Conservation (phyloP, 2,113 vertebrate species). For the Terrapene triunguis region DNA sequence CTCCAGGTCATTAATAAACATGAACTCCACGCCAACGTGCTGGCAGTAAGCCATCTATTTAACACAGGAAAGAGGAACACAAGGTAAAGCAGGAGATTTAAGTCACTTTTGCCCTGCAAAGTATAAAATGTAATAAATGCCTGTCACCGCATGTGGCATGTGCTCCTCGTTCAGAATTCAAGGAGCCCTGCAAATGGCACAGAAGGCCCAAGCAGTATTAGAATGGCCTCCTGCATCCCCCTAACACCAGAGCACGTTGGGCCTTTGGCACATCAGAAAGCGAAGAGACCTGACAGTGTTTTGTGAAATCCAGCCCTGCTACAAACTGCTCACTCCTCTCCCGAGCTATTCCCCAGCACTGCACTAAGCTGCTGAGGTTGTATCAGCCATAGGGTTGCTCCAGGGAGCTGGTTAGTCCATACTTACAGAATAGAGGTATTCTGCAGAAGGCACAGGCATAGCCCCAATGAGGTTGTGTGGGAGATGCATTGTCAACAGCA, state of each 20-base stretch:
- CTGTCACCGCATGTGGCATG: fast-evolving
- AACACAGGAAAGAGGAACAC: not conserved
- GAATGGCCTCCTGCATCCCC: not conserved
- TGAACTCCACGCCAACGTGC: slow-evolving; percentile 96
- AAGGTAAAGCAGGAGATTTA: not conserved
- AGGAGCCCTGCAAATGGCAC: not conserved
- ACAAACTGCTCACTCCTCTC: not conserved
- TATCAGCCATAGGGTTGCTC: not conserved
- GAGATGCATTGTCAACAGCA: not conserved
- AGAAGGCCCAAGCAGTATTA: not conserved
- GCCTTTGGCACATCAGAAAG: not conserved
- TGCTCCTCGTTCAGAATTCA: not conserved
- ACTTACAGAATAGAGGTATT: not conserved
- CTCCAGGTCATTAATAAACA: slow-evolving; percentile 97
- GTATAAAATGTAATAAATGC: not conserved
- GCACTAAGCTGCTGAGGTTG: not conserved
- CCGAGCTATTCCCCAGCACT: not conserved
- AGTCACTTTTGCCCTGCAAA: not conserved
- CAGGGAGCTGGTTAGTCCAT: not conserved
- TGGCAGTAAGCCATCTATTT: slow-evolving; percentile 92
- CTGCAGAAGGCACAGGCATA: not conserved
- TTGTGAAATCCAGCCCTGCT: not conserved
- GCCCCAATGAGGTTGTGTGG: not conserved
- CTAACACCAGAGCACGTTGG: not conserved
- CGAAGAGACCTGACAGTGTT: not conserved